Base-by-base conservation (phyloP, 2,113 vertebrate genomes). In the Gopherus evgoodei region DNA sequence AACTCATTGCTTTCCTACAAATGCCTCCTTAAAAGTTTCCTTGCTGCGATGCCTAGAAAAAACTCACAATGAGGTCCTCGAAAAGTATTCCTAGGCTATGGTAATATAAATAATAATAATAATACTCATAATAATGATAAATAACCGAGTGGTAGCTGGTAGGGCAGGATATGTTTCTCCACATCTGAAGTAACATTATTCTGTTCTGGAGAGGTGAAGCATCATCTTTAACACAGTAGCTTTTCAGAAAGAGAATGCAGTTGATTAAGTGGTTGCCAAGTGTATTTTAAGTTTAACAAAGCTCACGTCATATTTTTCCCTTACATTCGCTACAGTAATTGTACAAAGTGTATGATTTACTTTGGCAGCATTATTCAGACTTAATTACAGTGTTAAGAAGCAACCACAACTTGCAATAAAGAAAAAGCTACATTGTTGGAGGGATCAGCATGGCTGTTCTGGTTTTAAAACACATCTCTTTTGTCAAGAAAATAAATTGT, bases 341-440 rank as follows among this genome's bases (percentile, higher is more conserved):
- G 94, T 97, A 87, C 96, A 96, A 98, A 97, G 93, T 96, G 86
- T 59, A 91, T 95, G 96, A 97, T 98, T 97, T 97, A 96, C 97
- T 95, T 93, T 94, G 97, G 96, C 97, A 98, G 95, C 93, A 91
- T 97, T 97, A 97, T 97, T 97, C 96, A 97, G 95, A 97, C 97
- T 94, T 97, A 98, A 98, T 97, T 98, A 97, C 57, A 97, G 95
- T 87, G 96, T 97, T 97, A 97, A 96, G 95, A 97, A 97, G 93
- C 80, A 97, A 91, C 96, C 86, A 76, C 84, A 97, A 91, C 95
- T 96, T 96, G 97, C 53, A 96, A 97, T 97, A 93, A 95, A 96
- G 62, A 92, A 98, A 97, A 91, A 96, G 95, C 94, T 97, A 59
- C 72, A 95, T 90, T 96, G 90, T 94, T 97, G 91, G 91, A 87